phyloP scores from a whole-genome alignment of 1,140 invertebrate species.

The Drosophila neocordata region DNA sequence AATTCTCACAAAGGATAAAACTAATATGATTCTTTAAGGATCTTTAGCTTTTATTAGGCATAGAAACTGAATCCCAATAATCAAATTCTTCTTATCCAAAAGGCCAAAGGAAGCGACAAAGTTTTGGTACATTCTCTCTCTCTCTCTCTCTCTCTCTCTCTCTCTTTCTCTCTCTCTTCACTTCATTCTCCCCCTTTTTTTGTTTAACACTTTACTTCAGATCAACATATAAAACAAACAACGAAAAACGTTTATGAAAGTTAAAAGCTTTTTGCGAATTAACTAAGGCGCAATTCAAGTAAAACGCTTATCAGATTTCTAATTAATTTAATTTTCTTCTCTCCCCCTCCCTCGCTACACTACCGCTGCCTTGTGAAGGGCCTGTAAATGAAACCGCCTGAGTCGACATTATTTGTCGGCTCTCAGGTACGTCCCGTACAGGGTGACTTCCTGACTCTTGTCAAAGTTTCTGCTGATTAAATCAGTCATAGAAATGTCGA shows the following conservation, averaged over 20 bases:
- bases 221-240: constrained; percentile 9
- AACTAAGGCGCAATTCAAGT: constrained; percentile 77
- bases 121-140: not conserved
- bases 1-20: too few species aligned
- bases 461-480: constrained; percentile 79
- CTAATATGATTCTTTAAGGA: too few species aligned
- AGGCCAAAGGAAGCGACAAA: not conserved
- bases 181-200: not conserved
- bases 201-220: not conserved
- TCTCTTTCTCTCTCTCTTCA: not conserved
- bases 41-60: too few species aligned
- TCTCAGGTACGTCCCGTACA: constrained; percentile 7
- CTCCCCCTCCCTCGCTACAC: not conserved
- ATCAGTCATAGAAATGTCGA: constrained; percentile 79
- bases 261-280: constrained; percentile 60
- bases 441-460: constrained; percentile 78
- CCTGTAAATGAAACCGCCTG: constrained; percentile 31
- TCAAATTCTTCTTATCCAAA: too few species aligned
- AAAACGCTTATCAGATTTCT: constrained; percentile 75
- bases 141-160: not conserved
- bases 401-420: constrained; percentile 43
- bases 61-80: too few species aligned
- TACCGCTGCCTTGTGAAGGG: not conserved
- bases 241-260: constrained; percentile 16
- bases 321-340: constrained; percentile 77